Conservation (phyloP, 2,888 invertebrate species). For the Byasa hedistus region DNA sequence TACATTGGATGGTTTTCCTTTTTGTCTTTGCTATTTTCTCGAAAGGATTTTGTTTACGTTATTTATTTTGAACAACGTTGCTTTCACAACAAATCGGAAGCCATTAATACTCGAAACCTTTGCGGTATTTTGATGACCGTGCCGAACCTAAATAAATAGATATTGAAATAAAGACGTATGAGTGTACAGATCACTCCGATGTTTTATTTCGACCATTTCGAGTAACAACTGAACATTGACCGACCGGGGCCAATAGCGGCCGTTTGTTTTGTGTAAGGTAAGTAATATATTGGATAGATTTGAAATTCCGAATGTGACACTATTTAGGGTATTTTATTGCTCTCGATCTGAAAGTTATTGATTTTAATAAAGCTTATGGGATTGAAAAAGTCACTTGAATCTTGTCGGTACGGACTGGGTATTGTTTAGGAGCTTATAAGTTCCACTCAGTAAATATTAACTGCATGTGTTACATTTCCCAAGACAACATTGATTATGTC, state of each 20-base stretch:
- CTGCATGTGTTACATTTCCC: background rate
- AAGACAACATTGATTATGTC: background rate
- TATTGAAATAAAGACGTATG: constrained; percentile 69
- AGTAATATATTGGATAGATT: constrained; percentile 40
- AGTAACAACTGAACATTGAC: constrained; percentile 49
- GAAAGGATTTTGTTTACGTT: background rate
- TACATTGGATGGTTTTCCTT: background rate
- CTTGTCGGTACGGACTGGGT: no score
- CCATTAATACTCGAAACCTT: constrained; percentile 57
- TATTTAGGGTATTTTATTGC: background rate
- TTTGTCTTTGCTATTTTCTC: background rate
- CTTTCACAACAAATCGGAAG: constrained; percentile 55
- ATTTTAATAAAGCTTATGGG: no score
- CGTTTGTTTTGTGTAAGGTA: constrained; percentile 51
- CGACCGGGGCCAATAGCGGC: constrained; percentile 41
- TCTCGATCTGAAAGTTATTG: background rate
- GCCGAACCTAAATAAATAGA: constrained; percentile 66
- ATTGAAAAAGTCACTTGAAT: no score
- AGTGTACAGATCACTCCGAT: constrained; percentile 62
- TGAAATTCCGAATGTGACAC: background rate
- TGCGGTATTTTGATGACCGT: constrained; percentile 42
- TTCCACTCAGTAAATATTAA: no score
- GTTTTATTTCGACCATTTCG: constrained; percentile 64
- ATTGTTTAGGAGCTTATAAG: no score
- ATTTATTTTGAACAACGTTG: constrained; percentile 32